These are phyloP conservation scores for Potamarius usumacintae DNA, from an alignment of 2,113 vertebrate genomes.

Conservation along the genomic window DNA sequence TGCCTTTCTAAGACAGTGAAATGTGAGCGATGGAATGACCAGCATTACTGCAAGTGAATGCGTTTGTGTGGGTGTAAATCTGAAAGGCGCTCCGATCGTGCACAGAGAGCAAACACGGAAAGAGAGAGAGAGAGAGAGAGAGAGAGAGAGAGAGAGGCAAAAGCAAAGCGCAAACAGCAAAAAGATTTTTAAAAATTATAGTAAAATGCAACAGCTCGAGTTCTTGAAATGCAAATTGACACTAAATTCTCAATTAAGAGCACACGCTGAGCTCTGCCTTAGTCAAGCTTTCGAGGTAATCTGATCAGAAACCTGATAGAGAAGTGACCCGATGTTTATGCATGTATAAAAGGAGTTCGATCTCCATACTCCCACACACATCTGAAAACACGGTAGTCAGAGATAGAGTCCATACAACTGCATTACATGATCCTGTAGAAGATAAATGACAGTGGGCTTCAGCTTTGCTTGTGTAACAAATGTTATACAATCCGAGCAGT, in stretches of 20 bases:
- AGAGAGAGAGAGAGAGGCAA: not conserved
- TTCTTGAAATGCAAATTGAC: not conserved
- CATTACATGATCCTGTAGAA: constrained; percentile 19
- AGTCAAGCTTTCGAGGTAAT: not conserved
- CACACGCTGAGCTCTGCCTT: not conserved
- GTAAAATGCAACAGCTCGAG: not conserved
- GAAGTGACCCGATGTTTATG: not conserved
- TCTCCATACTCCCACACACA: constrained; percentile 45
- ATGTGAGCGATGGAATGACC: constrained; percentile 41
- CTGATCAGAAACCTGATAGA: not conserved
- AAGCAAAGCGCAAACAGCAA: not conserved
- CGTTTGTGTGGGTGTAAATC: constrained; percentile 51
- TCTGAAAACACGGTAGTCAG: constrained; percentile 37
- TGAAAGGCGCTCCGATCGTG: constrained; percentile 18
- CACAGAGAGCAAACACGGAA: constrained; percentile 1
- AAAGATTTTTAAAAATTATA: not conserved
- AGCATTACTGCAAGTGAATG: constrained; percentile 37
- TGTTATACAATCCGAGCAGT: constrained; percentile 44
- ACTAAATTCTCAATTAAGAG: not conserved
- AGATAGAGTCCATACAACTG: constrained; percentile 21
- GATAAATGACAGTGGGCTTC: constrained; percentile 39
- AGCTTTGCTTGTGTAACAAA: constrained; percentile 35
- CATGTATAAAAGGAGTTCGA: constrained; percentile 33
- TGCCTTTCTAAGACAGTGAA: constrained; percentile 36
- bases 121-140: constrained; percentile 19